These are phyloP conservation scores for Cantharis nigra DNA, from an alignment of 2,888 invertebrate species.

Conservation along the genomic window DNA sequence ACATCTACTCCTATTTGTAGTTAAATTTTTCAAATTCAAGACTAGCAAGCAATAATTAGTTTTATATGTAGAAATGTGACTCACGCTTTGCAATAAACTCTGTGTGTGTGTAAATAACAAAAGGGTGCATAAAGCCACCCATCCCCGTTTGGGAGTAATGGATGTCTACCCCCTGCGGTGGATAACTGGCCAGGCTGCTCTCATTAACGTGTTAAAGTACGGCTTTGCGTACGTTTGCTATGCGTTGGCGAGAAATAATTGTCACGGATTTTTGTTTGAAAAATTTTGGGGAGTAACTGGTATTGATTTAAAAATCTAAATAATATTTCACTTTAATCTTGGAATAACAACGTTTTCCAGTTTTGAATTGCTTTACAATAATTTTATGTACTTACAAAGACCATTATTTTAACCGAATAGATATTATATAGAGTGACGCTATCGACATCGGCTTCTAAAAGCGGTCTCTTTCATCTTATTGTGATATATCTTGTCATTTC, in stretches of 20 bases:
- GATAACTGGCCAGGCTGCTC: constrained; percentile 57
- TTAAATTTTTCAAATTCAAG: background rate
- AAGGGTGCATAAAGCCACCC: constrained; percentile 30
- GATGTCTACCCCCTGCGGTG: constrained; percentile 51
- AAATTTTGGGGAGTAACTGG: background rate
- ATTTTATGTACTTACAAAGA: background rate
- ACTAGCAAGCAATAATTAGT: background rate
- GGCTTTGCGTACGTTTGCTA: constrained; percentile 56
- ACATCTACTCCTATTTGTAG: background rate
- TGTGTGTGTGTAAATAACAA: constrained; percentile 13
- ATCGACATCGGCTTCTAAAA: background rate
- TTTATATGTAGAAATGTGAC: background rate
- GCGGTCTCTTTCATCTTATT: constrained; percentile 20
- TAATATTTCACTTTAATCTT: background rate
- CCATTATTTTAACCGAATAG: background rate
- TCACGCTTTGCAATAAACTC: constrained; percentile 9
- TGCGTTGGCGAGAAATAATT: constrained; percentile 42
- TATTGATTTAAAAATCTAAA: background rate
- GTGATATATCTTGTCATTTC: constrained; percentile 12
- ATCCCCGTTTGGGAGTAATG: constrained; percentile 32
- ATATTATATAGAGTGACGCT: background rate
- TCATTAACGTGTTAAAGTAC: constrained; percentile 58
- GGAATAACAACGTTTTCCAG: background rate
- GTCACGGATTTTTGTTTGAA: constrained; percentile 14
- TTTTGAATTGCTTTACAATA: background rate